phyloP scores from a whole-genome alignment of 2,797 vertebrate genomes.

The Sebastolobus altivelis region DNA sequence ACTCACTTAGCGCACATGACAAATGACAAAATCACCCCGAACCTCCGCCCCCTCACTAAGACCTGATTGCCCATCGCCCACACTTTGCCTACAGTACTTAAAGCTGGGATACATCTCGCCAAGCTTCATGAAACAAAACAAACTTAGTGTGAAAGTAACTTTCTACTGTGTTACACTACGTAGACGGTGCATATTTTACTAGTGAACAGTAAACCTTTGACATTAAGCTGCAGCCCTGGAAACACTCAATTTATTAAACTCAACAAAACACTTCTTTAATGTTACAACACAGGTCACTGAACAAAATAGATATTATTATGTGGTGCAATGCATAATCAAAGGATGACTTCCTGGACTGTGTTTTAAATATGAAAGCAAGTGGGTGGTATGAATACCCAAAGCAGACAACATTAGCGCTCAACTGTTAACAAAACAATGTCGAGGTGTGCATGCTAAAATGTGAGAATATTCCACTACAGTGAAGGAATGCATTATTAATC shows the following conservation, averaged over 20 bases:
- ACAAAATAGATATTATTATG: background rate
- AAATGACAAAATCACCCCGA: conserved; percentile 72
- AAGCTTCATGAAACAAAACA: conserved; percentile 65
- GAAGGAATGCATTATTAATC: conserved; percentile 29
- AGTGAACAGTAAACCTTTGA: conserved; percentile 17
- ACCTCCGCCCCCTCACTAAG: conserved; percentile 67
- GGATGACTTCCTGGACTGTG: conserved; percentile 22
- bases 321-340: conserved; percentile 35
- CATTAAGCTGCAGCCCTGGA: background rate
- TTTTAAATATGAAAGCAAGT: conserved; percentile 35
- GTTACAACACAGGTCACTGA: background rate
- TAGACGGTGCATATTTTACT: conserved; percentile 9
- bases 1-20: conserved; percentile 79
- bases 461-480: conserved; percentile 11
- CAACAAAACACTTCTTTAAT: conserved; percentile 13
- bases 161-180: background rate
- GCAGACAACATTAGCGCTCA: conserved; percentile 9
- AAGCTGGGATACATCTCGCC: conserved; percentile 55
- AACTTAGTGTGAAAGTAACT: conserved; percentile 46
- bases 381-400: conserved; percentile 22
- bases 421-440: conserved; percentile 14
- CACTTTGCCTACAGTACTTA: conserved; percentile 68
- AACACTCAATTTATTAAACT: conserved; percentile 7
- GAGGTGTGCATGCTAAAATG: conserved; percentile 5
- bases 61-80: conserved; percentile 69